Percentiles rank a stretch among this genome's conserved stretches.
phyloP scores from a whole-genome alignment of 1,140 invertebrate species.

The Fopius arisanus region DNA sequence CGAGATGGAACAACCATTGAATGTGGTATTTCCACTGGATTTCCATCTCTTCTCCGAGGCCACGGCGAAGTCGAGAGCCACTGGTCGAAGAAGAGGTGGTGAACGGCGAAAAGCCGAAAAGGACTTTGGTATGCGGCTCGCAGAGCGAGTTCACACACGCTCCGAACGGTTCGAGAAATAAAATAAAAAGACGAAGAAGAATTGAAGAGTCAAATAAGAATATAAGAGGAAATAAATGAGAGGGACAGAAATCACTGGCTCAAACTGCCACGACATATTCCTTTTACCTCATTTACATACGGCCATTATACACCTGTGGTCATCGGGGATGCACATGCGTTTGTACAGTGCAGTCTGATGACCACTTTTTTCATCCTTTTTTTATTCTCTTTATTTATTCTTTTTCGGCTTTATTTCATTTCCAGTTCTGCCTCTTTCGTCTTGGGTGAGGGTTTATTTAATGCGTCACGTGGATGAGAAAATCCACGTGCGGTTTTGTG shows the following conservation, averaged over 20 bases:
- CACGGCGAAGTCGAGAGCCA: constrained; percentile 8
- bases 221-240: constrained; percentile 23
- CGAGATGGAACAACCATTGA: no score
- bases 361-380: constrained; percentile 12
- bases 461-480: constrained; percentile 13
- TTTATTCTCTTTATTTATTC: neutral
- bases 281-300: constrained; percentile 38
- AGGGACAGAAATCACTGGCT: constrained; percentile 40
- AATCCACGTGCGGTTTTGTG: constrained; percentile 23
- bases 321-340: constrained; percentile 23
- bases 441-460: neutral
- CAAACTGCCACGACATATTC: constrained; percentile 51
- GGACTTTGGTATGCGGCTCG: constrained; percentile 58
- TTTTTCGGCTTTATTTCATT: neutral
- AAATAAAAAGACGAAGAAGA: constrained; percentile 13
- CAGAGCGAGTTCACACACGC: constrained; percentile 57
- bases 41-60: neutral
- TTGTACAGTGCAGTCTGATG: constrained; percentile 22
- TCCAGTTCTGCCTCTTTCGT: constrained; percentile 2
- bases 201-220: constrained; percentile 1
- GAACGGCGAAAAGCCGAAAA: constrained; percentile 38
- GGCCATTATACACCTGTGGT: constrained; percentile 41
- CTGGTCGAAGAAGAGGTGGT: constrained; percentile 17
- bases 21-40: no score
- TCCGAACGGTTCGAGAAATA: neutral